phyloP scores from a whole-genome alignment of 2,888 invertebrate species.

The Asteroscopus sphinx region DNA sequence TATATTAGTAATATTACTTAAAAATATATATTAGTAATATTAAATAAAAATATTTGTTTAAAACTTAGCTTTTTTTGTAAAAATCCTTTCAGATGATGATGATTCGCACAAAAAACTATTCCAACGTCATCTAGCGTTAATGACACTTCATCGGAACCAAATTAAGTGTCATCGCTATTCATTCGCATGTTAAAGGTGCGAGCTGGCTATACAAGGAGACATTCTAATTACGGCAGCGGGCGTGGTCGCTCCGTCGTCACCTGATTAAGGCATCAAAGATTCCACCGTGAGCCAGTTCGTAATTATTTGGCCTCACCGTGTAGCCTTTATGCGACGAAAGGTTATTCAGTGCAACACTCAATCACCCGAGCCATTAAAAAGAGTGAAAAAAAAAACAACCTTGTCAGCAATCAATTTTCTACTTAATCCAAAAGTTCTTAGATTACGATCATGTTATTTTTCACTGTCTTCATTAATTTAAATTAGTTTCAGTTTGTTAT shows the following conservation, averaged over 20 bases:
- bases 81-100: conserved; percentile 3
- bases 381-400: not conserved
- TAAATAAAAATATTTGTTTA: too few species aligned
- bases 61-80: not conserved
- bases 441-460: conserved; percentile 18
- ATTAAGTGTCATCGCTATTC: conserved; percentile 60
- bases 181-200: conserved; percentile 62
- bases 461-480: conserved; percentile 4
- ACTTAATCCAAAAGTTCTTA: conserved; percentile 31
- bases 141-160: conserved; percentile 46
- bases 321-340: conserved; percentile 58
- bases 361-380: conserved; percentile 48
- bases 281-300: conserved; percentile 68
- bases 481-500: conserved; percentile 14
- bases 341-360: conserved; percentile 53
- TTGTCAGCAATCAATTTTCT: conserved; percentile 30
- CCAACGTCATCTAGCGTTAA: conserved; percentile 33
- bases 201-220: conserved; percentile 68
- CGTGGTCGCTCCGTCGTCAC: conserved; percentile 74
- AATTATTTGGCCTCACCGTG: conserved; percentile 75
- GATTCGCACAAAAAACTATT: not conserved
- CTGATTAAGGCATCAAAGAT: conserved; percentile 85
- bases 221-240: conserved; percentile 81
- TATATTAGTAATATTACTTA: too few species aligned
- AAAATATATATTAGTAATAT: too few species aligned